Conservation (phyloP, 2,113 vertebrate species). For the Picathartes gymnocephalus region DNA sequence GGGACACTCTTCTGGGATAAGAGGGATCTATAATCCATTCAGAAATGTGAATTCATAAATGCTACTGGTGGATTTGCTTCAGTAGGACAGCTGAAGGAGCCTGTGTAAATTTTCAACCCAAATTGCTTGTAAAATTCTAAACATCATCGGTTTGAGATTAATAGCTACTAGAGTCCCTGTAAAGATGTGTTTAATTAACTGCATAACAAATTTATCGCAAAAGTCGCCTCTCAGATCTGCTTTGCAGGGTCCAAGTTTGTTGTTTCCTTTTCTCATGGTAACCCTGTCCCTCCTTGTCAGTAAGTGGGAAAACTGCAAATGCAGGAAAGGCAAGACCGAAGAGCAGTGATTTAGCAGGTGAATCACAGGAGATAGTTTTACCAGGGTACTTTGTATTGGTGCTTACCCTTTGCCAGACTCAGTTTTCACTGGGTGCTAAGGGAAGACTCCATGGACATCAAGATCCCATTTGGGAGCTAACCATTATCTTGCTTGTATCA, state of each 20-base stretch:
- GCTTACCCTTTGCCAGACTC: not conserved
- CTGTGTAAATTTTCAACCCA: not conserved
- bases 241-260: not conserved
- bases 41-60: not conserved
- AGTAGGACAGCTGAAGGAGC: not conserved
- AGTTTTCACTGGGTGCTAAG: not conserved
- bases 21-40: not conserved
- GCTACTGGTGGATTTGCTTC: not conserved
- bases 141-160: not conserved
- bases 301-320: not conserved
- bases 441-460: not conserved
- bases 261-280: not conserved
- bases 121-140: constrained; percentile 31
- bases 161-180: not conserved
- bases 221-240: not conserved
- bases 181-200: constrained; percentile 37
- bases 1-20: not conserved
- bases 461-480: not conserved
- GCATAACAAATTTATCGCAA: constrained; percentile 33
- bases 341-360: not conserved
- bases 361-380: not conserved
- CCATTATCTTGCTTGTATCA: not conserved
- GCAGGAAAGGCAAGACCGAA: not conserved
- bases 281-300: not conserved
- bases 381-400: not conserved